These are phyloP conservation scores for Morpho deidamia DNA, from an alignment of 2,888 invertebrate genomes.

Conservation along the genomic window DNA sequence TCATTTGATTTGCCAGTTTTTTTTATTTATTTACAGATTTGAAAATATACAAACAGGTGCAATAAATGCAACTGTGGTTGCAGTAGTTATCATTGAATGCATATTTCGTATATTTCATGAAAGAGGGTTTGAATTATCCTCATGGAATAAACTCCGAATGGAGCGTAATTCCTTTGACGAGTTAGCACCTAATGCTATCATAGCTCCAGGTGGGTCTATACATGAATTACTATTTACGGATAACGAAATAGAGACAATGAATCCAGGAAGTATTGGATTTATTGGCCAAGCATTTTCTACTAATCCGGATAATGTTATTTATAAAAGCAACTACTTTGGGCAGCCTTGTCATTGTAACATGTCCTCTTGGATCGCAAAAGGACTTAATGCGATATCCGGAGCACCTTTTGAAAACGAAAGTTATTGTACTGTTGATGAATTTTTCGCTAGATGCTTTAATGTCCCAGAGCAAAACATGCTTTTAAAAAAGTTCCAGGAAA, in stretches of 20 bases:
- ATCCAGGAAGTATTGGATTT: constrained; percentile 77
- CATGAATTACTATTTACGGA: constrained; percentile 77
- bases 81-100: constrained; percentile 78
- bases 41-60: constrained; percentile 80
- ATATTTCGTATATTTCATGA: constrained; percentile 78
- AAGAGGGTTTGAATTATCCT: constrained; percentile 80
- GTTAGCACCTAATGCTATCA: constrained; percentile 75
- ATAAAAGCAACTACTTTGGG: constrained; percentile 81
- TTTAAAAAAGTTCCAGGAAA: constrained; percentile 79
- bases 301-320: constrained; percentile 59
- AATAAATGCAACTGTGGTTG: constrained; percentile 81
- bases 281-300: constrained; percentile 71
- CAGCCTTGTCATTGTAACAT: constrained; percentile 81
- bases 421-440: constrained; percentile 79
- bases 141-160: constrained; percentile 81
- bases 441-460: constrained; percentile 81
- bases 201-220: constrained; percentile 63
- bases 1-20: neutral
- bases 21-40: constrained; percentile 71
- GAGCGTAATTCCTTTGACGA: constrained; percentile 81
- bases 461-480: constrained; percentile 80
- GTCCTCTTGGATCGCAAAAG: constrained; percentile 73
- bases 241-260: constrained; percentile 61
- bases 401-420: constrained; percentile 71
- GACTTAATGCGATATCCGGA: constrained; percentile 56